phyloP scores from a whole-genome alignment of 2,888 invertebrate species.

The Biston stratarius region DNA sequence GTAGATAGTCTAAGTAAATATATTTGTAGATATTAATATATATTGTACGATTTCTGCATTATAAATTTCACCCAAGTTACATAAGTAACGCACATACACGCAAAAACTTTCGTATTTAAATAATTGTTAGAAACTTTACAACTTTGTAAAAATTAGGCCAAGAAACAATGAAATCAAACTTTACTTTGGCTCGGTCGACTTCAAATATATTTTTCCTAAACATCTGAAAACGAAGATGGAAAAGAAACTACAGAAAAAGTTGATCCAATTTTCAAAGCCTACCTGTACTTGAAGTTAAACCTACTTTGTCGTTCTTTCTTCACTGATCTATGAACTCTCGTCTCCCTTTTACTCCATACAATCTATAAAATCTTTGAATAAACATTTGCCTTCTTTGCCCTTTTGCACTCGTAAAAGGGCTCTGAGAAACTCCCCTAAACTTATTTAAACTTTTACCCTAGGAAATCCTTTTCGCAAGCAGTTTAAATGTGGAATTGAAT shows the following conservation, averaged over 20 bases:
- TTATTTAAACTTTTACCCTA: constrained; percentile 85
- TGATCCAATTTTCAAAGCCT: constrained; percentile 39
- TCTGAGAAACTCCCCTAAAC: constrained; percentile 82
- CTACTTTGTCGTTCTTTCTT: constrained; percentile 39
- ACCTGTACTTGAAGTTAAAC: constrained; percentile 43
- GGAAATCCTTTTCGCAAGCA: constrained; percentile 82
- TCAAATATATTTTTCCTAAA: constrained; percentile 21
- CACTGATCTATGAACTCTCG: constrained; percentile 54
- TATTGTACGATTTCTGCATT: too few species aligned
- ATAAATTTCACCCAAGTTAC: too few species aligned
- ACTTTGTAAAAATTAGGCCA: not conserved
- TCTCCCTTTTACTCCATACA: constrained; percentile 69
- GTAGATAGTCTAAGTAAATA: too few species aligned
- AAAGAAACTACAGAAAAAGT: constrained; percentile 37
- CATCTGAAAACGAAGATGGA: constrained; percentile 19
- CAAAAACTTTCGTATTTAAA: not conserved
- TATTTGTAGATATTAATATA: too few species aligned
- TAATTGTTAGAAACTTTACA: too few species aligned
- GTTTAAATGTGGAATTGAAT: constrained; percentile 82
- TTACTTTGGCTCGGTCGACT: constrained; percentile 12
- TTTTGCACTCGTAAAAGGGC: constrained; percentile 84
- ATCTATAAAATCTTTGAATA: constrained; percentile 84
- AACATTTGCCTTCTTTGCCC: constrained; percentile 83
- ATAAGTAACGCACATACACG: too few species aligned
- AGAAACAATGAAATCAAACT: not conserved